Percentiles rank a stretch among this genome's conserved stretches.
phyloP scores from a whole-genome alignment of 2,797 vertebrate species.

The Tapera naevia region DNA sequence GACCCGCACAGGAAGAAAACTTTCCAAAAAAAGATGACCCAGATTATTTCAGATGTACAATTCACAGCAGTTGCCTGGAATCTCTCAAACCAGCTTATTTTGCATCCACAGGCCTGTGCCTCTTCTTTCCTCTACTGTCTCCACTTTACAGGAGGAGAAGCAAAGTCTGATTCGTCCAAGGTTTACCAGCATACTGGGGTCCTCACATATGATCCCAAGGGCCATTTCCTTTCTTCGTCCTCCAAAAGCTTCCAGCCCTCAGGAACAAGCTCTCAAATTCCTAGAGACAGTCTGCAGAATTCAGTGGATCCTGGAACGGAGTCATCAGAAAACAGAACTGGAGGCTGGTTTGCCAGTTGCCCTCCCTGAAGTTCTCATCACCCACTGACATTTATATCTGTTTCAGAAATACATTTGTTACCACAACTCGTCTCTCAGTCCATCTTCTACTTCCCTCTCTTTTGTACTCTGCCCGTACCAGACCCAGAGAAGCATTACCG shows the following conservation, averaged over 20 bases:
- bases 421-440: background rate
- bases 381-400: background rate
- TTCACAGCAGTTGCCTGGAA: background rate
- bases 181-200: background rate
- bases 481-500: rapidly evolving
- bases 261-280: background rate
- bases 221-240: background rate
- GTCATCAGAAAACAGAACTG: background rate
- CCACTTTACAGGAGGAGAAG: background rate
- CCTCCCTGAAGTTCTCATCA: background rate
- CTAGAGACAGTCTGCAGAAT: background rate
- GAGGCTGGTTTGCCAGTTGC: background rate
- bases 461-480: background rate
- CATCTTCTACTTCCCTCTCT: background rate
- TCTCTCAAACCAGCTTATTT: background rate
- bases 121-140: background rate
- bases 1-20: background rate
- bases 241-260: background rate
- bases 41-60: background rate
- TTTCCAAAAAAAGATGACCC: background rate
- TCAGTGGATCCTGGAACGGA: background rate
- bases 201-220: background rate
- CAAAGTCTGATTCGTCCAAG: background rate
- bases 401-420: background rate
- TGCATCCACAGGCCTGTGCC: background rate